A percentile compares a stretch with the other conserved stretches of the same genome.
These are phyloP conservation scores for Tachina grossa DNA, from an alignment of 2,888 invertebrate genomes.

Conservation along the genomic window DNA sequence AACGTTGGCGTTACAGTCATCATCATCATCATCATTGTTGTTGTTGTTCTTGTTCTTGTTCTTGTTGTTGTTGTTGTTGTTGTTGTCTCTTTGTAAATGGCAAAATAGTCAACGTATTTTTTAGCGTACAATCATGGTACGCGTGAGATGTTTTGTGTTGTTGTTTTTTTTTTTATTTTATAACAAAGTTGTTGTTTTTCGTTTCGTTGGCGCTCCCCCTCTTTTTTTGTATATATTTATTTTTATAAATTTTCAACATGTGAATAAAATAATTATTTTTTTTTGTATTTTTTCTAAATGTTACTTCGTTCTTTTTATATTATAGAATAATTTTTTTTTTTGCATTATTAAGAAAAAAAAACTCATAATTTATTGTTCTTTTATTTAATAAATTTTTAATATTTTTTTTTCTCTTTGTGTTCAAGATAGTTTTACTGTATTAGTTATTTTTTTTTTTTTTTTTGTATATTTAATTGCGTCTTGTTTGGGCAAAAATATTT, in stretches of 20 bases:
- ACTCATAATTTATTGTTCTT: slow-evolving; percentile 59
- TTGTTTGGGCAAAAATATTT: slow-evolving; percentile 20
- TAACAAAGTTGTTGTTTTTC: slow-evolving; percentile 42
- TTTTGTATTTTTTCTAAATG: slow-evolving; percentile 36
- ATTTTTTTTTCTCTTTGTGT: slow-evolving; percentile 39
- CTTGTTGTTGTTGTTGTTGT: background rate
- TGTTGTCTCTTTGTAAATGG: slow-evolving; percentile 23
- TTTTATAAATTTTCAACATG: background rate
- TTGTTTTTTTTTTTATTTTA: slow-evolving; percentile 34
- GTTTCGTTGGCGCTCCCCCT: slow-evolving; percentile 59
- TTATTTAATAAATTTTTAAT: slow-evolving; percentile 5
- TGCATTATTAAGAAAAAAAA: slow-evolving; percentile 10
- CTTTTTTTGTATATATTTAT: slow-evolving; percentile 4
- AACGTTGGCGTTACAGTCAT: slow-evolving; percentile 39
- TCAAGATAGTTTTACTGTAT: slow-evolving; percentile 30
- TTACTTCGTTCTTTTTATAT: slow-evolving; percentile 49
- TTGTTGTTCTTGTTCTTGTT: too few relatives aligned
- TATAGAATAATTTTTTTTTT: slow-evolving; percentile 20
- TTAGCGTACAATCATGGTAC: slow-evolving; percentile 48
- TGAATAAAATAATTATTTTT: slow-evolving; percentile 13
- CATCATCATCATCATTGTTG: slow-evolving; percentile 34
- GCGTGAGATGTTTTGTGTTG: slow-evolving; percentile 67
- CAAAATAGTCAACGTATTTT: slow-evolving; percentile 49
- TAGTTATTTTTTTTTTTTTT: too few relatives aligned
- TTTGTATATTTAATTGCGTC: slow-evolving; percentile 50